Percentiles rank a stretch among this genome's conserved stretches.
These are phyloP conservation scores for Phania funesta DNA, from an alignment of 2,888 invertebrate genomes.

Conservation along the genomic window DNA sequence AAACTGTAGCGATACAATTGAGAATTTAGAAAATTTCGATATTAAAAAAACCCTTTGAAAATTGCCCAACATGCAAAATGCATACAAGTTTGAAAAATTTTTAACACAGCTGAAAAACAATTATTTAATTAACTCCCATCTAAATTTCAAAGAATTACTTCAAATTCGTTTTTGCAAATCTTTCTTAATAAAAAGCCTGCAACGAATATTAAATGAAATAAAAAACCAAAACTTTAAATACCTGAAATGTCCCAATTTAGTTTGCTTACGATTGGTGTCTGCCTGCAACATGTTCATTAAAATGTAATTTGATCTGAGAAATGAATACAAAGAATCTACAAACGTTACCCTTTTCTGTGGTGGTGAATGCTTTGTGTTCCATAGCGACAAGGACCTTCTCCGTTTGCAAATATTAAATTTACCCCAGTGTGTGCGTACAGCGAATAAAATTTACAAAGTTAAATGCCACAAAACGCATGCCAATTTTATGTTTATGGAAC, in stretches of 20 bases:
- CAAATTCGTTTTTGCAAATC: neutral
- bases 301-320: constrained; percentile 53
- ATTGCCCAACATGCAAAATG: no score
- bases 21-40: no score
- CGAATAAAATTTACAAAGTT: neutral
- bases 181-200: neutral
- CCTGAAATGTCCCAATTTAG: constrained; percentile 3
- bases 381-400: constrained; percentile 29
- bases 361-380: neutral
- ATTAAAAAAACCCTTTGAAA: no score
- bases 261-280: constrained; percentile 22
- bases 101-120: neutral
- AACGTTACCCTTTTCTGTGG: neutral
- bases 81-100: no score
- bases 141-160: constrained; percentile 10
- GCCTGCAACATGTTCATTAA: constrained; percentile 49
- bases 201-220: neutral
- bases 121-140: constrained; percentile 3
- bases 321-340: neutral
- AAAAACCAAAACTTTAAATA: constrained; percentile 13
- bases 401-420: neutral
- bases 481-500: constrained; percentile 42
- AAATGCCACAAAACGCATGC: constrained; percentile 56
- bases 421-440: neutral
- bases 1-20: no score